A percentile compares a stretch with the other conserved stretches of the same genome.
Evolutionary conservation across 2,113 vertebrate species (phyloP).

Genomic region (Triplophysa rosa): DNA sequence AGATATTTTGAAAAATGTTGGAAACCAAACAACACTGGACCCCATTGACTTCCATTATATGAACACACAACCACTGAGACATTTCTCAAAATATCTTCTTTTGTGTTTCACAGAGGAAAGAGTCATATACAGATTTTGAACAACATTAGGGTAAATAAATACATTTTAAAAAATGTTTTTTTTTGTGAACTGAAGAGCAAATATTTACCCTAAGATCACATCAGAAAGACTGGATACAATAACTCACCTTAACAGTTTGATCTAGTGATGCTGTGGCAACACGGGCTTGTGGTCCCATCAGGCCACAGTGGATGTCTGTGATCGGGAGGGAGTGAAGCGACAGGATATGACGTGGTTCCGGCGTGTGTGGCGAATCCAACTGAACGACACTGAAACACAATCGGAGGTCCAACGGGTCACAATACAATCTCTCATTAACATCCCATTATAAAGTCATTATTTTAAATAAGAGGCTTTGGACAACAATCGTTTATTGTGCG

Average conservation of each 20-base stretch:
- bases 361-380: slow-evolving; percentile 77
- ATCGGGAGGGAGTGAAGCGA: slow-evolving; percentile 90
- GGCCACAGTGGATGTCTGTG: slow-evolving; percentile 91
- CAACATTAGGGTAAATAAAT: no score
- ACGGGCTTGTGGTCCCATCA: slow-evolving; percentile 86
- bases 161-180: no score
- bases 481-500: neutral
- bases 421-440: neutral
- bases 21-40: no score
- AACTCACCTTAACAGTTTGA: slow-evolving; percentile 89
- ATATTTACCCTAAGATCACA: no score
- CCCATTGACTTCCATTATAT: no score
- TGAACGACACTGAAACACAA: slow-evolving; percentile 81
- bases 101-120: no score
- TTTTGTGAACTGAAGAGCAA: no score
- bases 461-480: slow-evolving; percentile 6
- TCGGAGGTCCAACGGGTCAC: neutral
- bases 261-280: slow-evolving; percentile 88
- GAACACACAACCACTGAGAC: no score
- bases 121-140: no score
- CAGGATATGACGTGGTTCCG: slow-evolving; percentile 87
- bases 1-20: no score
- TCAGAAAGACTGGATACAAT: neutral
- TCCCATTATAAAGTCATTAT: neutral
- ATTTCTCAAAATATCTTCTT: no score